Base-by-base conservation (phyloP, 1,140 invertebrate genomes). In the Popillia japonica region DNA sequence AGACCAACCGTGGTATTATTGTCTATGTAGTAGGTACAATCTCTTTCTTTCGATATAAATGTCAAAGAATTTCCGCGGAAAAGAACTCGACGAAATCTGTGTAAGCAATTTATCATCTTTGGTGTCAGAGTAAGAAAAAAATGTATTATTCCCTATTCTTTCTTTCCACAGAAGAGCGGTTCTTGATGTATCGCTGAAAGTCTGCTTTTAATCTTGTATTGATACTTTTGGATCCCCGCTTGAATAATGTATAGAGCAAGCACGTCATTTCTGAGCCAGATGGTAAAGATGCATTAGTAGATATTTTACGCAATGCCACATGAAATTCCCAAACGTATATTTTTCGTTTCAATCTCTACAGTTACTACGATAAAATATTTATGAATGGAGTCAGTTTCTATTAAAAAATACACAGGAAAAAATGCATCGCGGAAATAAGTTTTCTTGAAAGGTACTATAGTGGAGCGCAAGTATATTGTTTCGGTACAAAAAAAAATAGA, bases 1-100 rank as follows among this genome's bases (percentile, higher is more conserved):
- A 64, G 61, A 64, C 17, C n/a, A 64, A 22, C 61, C 22, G 20
- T 7, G 61, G 10, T 68, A 68, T 68, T 68, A 55, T 55, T 55
- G 48, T 55, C 17, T 55, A 17, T 17, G 48, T 55, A 55, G 17
- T 34, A 34, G 27, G 27, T 34, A 34, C 27, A 17, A 6, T 55
- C 14, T 55, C 48, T 55, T 7, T 14, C 48, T 17, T 2, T 17
- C 48, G 14, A 55, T 14, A 55, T 55, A 55, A 55, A 55, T 55
- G 48, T 55, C 48, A 55, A 55, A 20, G 48, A 3, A 55, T 55
- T 55, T 55, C 48, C 48, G 48, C 48, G 17, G n/a, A 55, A 55
- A 55, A 17, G 17, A 17, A 7, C 14, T 55, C 14, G 14, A 17
- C 14, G 14, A 55, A 55, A 55, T 55, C 48, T 55, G 6, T 55